These are phyloP conservation scores for Listronotus oregonensis DNA, from an alignment of 1,140 invertebrate genomes.

Conservation along the genomic window DNA sequence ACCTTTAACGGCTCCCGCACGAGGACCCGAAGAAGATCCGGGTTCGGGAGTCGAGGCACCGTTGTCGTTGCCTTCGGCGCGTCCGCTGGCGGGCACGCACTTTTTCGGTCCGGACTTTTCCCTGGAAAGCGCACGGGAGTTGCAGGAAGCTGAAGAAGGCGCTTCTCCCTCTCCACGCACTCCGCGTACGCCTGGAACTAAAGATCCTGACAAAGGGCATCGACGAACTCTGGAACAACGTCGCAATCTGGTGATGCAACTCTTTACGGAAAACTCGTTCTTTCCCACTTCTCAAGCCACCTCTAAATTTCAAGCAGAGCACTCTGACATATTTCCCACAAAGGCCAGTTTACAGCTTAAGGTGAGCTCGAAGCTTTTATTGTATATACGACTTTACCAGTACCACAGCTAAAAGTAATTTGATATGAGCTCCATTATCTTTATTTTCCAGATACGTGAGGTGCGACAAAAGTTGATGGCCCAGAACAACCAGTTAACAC, in stretches of 20 bases:
- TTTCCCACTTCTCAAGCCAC: slow-evolving; percentile 93
- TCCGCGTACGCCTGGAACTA: slow-evolving; percentile 79
- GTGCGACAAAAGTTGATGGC: slow-evolving; percentile 95
- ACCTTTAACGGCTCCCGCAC: slow-evolving; percentile 41
- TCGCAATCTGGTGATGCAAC: slow-evolving; percentile 87
- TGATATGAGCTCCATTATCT: not conserved
- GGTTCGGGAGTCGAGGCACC: slow-evolving; percentile 15
- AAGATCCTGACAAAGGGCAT: slow-evolving; percentile 73
- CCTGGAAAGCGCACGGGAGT: slow-evolving; percentile 75
- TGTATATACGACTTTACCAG: not conserved
- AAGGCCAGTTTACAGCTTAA: slow-evolving; percentile 93
- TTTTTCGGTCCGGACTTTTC: slow-evolving; percentile 95
- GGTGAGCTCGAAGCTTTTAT: not conserved
- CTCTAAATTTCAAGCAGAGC: slow-evolving; percentile 83
- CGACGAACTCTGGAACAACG: slow-evolving; percentile 86
- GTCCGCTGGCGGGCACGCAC: slow-evolving; percentile 66
- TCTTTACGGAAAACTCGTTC: slow-evolving; percentile 88
- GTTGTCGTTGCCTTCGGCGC: slow-evolving; percentile 56
- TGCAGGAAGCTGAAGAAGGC: slow-evolving; percentile 50
- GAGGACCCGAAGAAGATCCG: slow-evolving; percentile 26
- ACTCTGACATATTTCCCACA: slow-evolving; percentile 91
- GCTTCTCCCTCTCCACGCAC: slow-evolving; percentile 80
- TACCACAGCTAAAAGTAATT: no score
- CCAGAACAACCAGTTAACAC: slow-evolving; percentile 63
- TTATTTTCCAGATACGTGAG: slow-evolving; percentile 75